Evolutionary conservation across 2,797 vertebrate genomes (phyloP), one percentile per base, ranked within the genome.

Genomic region (Pteronotus mesoamericanus): DNA sequence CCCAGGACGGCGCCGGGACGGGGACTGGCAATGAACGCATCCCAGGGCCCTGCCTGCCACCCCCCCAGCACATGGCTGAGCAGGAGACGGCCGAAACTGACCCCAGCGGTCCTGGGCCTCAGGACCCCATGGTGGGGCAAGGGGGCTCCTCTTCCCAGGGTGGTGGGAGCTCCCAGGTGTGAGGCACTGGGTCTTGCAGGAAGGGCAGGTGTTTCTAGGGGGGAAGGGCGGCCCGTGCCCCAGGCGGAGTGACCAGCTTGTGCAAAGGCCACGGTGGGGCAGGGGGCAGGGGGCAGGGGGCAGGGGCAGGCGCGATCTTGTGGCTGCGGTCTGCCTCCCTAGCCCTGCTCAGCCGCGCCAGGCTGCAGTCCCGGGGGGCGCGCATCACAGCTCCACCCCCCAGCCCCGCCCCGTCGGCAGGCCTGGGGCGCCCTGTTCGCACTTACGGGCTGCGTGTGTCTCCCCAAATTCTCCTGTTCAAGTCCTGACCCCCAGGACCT

Each of bases 301-400:
- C 2, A n/a, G 64, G 39, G 34, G 2, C 21, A 46, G 34, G 19
- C 44, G 53, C 1, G 37, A 21, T 12, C 3, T 34, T 2, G 3
- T 4, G 11, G 37, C 10, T 3, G 8, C 11, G 19, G 10, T 46
- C 44, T 55, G 19, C 66, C 9, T 10, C 46, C 3, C 2, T 8
- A 46, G 59, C 11, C 48, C 69, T 74, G 26, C 29, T 9, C 16
- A 22, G 32, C 72, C 29, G 15, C 12, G 16, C 39, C 29, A 4
- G 51, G 32, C 57, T 1, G 3, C 21, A 22, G 18, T 29, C 5
- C 26, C 2, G 1, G 59, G 26, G 19, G 1, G 0, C 4, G 53
- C 0, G 32, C 10, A 10, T n/a, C 39, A 10, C 77, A 48, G 22
- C 32, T 37, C 61, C 39, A 5, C 48, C 48, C 39, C n/a, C n/a